Evolutionary conservation across 2,888 invertebrate genomes (phyloP).

Genomic region (Cerceris ruficornis): DNA sequence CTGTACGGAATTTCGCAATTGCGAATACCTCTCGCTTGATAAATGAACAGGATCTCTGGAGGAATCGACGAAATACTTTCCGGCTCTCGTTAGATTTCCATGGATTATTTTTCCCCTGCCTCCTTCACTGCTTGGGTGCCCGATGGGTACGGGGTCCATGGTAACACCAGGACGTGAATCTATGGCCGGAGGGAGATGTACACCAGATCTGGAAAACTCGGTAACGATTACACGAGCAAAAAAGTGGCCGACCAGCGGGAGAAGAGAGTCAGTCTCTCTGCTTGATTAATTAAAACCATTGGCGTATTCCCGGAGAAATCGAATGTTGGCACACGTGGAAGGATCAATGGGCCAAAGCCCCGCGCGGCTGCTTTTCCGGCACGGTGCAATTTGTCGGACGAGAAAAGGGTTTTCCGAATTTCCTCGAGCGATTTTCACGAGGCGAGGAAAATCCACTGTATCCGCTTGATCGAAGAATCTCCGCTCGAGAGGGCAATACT

Average conservation of each 20-base stretch:
- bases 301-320: constrained; percentile 66
- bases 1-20: background rate
- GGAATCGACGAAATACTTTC: constrained; percentile 19
- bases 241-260: constrained; percentile 28
- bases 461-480: constrained; percentile 53
- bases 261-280: constrained; percentile 47
- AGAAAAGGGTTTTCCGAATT: constrained; percentile 64
- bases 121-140: background rate
- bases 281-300: constrained; percentile 75
- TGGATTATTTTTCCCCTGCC: constrained; percentile 47
- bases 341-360: constrained; percentile 40
- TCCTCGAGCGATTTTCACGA: constrained; percentile 65
- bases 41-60: constrained; percentile 29
- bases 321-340: constrained; percentile 66
- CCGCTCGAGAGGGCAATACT: constrained; percentile 32
- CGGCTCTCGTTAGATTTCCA: constrained; percentile 45
- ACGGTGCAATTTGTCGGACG: constrained; percentile 68
- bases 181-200: constrained; percentile 3
- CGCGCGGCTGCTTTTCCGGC: constrained; percentile 38
- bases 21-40: constrained; percentile 15
- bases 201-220: constrained; percentile 28
- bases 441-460: constrained; percentile 45
- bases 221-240: constrained; percentile 55
- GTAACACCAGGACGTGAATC: constrained; percentile 19
- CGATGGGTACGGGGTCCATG: constrained; percentile 17